These are phyloP conservation scores for Theristicus caerulescens DNA, from an alignment of 2,113 vertebrate genomes.

Conservation along the genomic window DNA sequence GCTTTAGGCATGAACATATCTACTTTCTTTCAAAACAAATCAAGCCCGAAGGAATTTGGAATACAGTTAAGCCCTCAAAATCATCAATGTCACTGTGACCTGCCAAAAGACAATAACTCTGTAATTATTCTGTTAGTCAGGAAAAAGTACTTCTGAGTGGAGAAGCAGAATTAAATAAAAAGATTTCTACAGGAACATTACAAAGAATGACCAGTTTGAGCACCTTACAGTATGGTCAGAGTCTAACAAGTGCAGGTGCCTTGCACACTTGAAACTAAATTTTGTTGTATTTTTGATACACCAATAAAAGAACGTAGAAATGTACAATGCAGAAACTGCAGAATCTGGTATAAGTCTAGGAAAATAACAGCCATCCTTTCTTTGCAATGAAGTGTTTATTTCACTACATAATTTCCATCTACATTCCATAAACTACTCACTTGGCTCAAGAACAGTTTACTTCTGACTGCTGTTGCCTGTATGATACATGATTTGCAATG, in stretches of 20 bases:
- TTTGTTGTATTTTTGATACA: background rate
- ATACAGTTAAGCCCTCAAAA: background rate
- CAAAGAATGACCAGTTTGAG: background rate
- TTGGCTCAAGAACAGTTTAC: background rate
- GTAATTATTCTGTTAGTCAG: background rate
- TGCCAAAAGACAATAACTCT: background rate
- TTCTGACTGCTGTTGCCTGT: background rate
- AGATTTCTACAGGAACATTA: background rate
- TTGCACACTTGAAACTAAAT: background rate
- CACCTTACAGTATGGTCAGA: background rate
- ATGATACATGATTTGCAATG: background rate
- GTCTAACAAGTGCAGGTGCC: background rate
- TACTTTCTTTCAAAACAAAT: slow-evolving; percentile 6
- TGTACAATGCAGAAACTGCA: background rate
- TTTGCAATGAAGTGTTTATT: background rate
- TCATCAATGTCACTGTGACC: background rate
- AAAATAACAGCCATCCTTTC: background rate
- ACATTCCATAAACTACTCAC: background rate
- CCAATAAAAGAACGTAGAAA: background rate
- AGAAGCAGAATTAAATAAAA: background rate
- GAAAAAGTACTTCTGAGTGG: background rate
- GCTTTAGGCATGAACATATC: background rate
- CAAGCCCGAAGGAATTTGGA: background rate
- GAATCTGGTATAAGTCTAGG: background rate
- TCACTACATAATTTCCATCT: background rate